Evolutionary conservation across 1,140 invertebrate species (phyloP), one percentile per base, ranked within the genome.

Genomic region (Drosophila ohnishii): DNA sequence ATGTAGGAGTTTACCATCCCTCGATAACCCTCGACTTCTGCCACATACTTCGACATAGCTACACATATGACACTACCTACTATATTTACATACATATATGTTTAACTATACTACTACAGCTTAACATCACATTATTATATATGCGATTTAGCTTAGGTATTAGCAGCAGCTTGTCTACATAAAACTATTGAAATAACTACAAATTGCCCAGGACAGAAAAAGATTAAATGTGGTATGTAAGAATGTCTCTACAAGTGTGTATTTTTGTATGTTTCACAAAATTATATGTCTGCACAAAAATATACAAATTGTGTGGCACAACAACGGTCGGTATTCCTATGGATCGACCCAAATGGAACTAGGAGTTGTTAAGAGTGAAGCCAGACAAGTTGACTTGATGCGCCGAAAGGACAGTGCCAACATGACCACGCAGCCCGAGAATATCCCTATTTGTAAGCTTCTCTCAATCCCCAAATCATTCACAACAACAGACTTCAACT

Each of bases 401-500:
- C 40, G 32, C 16, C n/a, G 22, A 28, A 37, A 34, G 25, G 45
- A 70, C 14, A 67, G 65, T 69, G 62, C 65, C 65, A 66, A 67
- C 28, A 45, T 7, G 44, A 50, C 25, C n/a, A 35, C 10, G 37
- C 37, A 47, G 34, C 34, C 22, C 14, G 9, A 37, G 40, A 67
- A 51, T 51, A 37, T n/a, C 50, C 42, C 34, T 61, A 71, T 39
- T 22, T 60, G 59, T 60, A 67, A 48, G 35, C 30, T 34, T 30
- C 39, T 19, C 57, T 58, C 30, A 77, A 39, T 16, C 45, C 53
- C 39, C 51, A 34, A 57, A 53, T 79, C 70, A 65, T 53, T 61
- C 35, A 61, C 57, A 65, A 58, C 61, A 47, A 82, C 74, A 64
- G 63, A 75, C 80, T 82, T 69, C 45, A 70, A 75, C 80, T 60